Percentiles rank a stretch among this genome's conserved stretches.
These are phyloP conservation scores for Dicentrarchus labrax DNA, from an alignment of 2,113 vertebrate genomes.

Conservation along the genomic window DNA sequence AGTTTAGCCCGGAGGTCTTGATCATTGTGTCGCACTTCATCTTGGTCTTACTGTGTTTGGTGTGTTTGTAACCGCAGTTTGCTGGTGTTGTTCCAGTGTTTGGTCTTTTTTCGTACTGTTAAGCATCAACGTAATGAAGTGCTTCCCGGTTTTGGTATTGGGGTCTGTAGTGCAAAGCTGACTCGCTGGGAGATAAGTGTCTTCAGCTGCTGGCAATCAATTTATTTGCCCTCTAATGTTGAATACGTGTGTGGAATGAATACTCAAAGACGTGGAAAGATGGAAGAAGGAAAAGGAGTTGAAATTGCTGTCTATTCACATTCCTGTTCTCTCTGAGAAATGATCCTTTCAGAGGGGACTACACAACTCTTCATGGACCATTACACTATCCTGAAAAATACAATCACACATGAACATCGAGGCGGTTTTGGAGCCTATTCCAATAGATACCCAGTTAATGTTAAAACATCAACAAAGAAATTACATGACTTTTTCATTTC, in stretches of 20 bases:
- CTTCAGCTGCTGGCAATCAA: conserved; percentile 82
- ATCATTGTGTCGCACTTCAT: conserved; percentile 67
- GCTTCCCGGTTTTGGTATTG: conserved; percentile 72
- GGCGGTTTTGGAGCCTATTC: conserved; percentile 53
- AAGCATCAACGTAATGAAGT: conserved; percentile 76
- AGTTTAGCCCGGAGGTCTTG: conserved; percentile 69
- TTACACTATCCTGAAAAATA: conserved; percentile 71
- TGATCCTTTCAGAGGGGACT: conserved; percentile 63
- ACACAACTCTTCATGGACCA: conserved; percentile 74
- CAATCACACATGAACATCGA: conserved; percentile 65
- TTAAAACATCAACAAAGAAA: conserved; percentile 64
- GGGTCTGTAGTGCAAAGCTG: conserved; percentile 69
- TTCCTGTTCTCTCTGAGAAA: conserved; percentile 67
- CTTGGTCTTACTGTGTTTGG: conserved; percentile 57
- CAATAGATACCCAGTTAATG: conserved; percentile 58
- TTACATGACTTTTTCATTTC: conserved; percentile 49
- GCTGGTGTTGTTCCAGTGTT: conserved; percentile 60
- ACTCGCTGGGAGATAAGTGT: conserved; percentile 75
- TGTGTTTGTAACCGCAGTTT: conserved; percentile 58
- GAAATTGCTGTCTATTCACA: conserved; percentile 58
- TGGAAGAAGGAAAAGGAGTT: conserved; percentile 46
- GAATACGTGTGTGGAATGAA: conserved; percentile 73
- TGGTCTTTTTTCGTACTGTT: conserved; percentile 66
- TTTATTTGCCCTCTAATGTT: conserved; percentile 79
- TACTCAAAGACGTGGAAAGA: conserved; percentile 59